phyloP scores from a whole-genome alignment of 2,113 vertebrate species.

The Archocentrus centrarchus region DNA sequence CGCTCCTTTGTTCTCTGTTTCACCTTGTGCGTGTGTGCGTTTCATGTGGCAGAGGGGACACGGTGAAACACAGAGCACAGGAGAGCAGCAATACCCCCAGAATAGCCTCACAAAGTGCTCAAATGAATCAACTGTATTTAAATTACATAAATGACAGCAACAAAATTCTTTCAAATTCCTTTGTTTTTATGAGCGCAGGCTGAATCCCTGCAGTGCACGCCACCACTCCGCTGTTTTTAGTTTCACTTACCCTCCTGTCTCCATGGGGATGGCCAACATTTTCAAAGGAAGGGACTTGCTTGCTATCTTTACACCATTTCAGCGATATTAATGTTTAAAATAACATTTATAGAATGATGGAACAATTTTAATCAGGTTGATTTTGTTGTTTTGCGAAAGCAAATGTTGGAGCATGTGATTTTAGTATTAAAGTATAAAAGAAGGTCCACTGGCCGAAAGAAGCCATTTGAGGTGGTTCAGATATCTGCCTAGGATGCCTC shows the following conservation, averaged over 20 bases:
- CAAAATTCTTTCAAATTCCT: background rate
- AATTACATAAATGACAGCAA: background rate
- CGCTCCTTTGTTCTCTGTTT: background rate
- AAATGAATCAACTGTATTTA: background rate
- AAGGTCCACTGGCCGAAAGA: too few relatives aligned
- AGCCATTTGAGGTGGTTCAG: too few relatives aligned
- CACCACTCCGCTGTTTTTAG: background rate
- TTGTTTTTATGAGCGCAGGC: background rate
- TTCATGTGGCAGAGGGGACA: too few relatives aligned
- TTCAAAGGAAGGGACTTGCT: background rate
- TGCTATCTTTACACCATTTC: background rate
- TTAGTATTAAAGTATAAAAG: too few relatives aligned
- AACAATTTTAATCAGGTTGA: background rate
- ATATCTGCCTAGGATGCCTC: too few relatives aligned
- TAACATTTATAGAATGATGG: background rate
- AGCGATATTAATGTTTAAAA: background rate
- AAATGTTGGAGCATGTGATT: too few relatives aligned
- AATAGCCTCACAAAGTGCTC: background rate
- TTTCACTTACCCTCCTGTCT: background rate
- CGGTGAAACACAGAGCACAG: background rate
- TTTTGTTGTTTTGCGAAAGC: too few relatives aligned
- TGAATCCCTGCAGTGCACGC: background rate
- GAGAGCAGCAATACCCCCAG: background rate
- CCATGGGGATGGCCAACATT: background rate
- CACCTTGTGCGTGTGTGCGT: background rate